These are phyloP conservation scores for Noctua fimbriata DNA, from an alignment of 2,888 invertebrate species.

Conservation along the genomic window DNA sequence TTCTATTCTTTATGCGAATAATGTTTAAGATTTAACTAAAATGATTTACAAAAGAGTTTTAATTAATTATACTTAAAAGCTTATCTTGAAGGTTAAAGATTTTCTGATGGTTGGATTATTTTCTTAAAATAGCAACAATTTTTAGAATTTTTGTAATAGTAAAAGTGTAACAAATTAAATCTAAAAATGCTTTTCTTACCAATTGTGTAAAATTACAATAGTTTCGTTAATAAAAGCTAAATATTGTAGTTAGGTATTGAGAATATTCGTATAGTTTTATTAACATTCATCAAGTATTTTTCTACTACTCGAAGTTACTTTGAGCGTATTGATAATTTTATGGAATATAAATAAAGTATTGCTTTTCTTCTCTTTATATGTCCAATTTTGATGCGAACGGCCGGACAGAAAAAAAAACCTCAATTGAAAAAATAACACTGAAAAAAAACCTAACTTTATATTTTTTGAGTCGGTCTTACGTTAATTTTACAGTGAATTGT, in stretches of 20 bases:
- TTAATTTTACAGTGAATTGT: not conserved
- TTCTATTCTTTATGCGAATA: too few relatives aligned
- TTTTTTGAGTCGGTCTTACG: not conserved
- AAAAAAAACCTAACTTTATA: not conserved
- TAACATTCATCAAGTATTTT: too few relatives aligned
- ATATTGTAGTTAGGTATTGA: not conserved
- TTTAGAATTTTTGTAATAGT: not conserved
- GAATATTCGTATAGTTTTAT: not conserved
- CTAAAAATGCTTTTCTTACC: not conserved
- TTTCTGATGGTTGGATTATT: not conserved
- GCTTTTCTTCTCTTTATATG: not conserved
- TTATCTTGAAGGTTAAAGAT: too few relatives aligned
- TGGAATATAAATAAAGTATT: not conserved
- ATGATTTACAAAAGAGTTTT: not conserved
- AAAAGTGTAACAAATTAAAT: not conserved
- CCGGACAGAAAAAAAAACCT: too few relatives aligned
- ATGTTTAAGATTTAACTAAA: not conserved
- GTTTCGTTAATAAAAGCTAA: not conserved
- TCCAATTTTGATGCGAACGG: not conserved
- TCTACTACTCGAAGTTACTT: not conserved
- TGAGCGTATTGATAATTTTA: not conserved
- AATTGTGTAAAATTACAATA: conserved; percentile 4
- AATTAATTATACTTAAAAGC: too few relatives aligned
- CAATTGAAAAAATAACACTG: not conserved
- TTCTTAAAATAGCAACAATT: not conserved